Percentiles rank a stretch among this genome's conserved stretches.
Conservation (phyloP, 2,797 vertebrate genomes). For the Melopsittacus undulatus region DNA sequence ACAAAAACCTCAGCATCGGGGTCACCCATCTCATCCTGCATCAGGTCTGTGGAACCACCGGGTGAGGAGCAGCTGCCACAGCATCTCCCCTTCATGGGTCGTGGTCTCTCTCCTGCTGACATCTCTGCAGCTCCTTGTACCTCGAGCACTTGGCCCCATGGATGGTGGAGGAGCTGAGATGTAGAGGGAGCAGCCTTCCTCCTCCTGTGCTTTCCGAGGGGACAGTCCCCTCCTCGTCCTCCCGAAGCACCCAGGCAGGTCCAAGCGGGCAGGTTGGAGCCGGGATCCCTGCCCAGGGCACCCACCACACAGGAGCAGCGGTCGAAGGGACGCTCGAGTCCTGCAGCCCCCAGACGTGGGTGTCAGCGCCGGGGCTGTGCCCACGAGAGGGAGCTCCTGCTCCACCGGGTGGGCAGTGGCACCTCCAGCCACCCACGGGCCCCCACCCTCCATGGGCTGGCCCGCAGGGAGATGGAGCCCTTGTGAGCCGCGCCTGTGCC, state of each 20-base stretch:
- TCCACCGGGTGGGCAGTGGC: background rate
- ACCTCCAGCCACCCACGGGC: background rate
- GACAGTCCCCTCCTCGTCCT: background rate
- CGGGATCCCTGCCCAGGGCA: fast-evolving
- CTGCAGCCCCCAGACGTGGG: background rate
- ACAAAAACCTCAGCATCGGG: fast-evolving
- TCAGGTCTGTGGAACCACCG: background rate
- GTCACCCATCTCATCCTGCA: background rate
- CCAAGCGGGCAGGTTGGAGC: background rate
- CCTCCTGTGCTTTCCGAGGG: fast-evolving
- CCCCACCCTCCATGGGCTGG: background rate
- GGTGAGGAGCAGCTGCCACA: background rate
- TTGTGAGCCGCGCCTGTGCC: background rate
- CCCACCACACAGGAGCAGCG: fast-evolving
- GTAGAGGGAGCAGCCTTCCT: background rate
- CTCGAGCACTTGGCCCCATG: background rate
- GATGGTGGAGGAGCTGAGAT: background rate
- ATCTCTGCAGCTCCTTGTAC: fast-evolving
- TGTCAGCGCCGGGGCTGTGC: background rate
- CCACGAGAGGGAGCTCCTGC: background rate
- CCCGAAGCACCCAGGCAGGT: background rate
- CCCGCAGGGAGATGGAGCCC: background rate
- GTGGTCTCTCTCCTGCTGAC: background rate
- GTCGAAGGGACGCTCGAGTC: fast-evolving
- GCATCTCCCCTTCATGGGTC: background rate